phyloP scores from a whole-genome alignment of 2,888 invertebrate genomes.

The Patella ulyssiponensis region DNA sequence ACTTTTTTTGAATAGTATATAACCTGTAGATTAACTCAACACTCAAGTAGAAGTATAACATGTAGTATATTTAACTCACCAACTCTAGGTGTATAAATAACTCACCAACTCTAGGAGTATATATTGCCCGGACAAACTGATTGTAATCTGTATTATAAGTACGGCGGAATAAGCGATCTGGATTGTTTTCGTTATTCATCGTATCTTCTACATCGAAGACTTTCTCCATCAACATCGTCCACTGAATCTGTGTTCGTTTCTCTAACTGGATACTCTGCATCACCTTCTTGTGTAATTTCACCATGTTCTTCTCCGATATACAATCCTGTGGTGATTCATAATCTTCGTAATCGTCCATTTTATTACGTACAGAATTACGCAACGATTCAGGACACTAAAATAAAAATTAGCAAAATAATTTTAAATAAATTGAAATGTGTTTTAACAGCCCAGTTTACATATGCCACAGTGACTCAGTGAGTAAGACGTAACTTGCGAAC shows the following conservation, averaged over 20 bases:
- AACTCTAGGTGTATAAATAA: conserved; percentile 50
- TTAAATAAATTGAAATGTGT: background rate
- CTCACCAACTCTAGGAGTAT: conserved; percentile 71
- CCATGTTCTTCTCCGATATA: conserved; percentile 83
- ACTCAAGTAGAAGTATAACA: too few species aligned
- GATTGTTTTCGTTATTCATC: conserved; percentile 79
- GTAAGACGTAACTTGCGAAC: too few species aligned
- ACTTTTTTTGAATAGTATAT: too few species aligned
- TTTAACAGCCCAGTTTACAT: too few species aligned
- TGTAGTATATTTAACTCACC: background rate
- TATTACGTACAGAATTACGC: conserved; percentile 53
- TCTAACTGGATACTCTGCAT: conserved; percentile 83
- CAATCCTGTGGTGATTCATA: conserved; percentile 61
- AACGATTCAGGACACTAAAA: conserved; percentile 69
- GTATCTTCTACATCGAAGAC: conserved; percentile 87
- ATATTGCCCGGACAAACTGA: conserved; percentile 55
- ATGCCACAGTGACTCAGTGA: too few species aligned
- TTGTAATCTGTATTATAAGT: conserved; percentile 53
- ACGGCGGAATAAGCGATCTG: conserved; percentile 42
- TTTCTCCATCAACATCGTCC: conserved; percentile 85
- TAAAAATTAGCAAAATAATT: conserved; percentile 1
- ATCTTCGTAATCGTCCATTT: conserved; percentile 68
- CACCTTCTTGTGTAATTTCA: conserved; percentile 82
- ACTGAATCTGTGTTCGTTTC: conserved; percentile 94
- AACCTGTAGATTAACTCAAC: conserved; percentile 35